A percentile compares a stretch with the other conserved stretches of the same genome.
phyloP scores from a whole-genome alignment of 2,888 invertebrate species.

The Melieria crassipennis region DNA sequence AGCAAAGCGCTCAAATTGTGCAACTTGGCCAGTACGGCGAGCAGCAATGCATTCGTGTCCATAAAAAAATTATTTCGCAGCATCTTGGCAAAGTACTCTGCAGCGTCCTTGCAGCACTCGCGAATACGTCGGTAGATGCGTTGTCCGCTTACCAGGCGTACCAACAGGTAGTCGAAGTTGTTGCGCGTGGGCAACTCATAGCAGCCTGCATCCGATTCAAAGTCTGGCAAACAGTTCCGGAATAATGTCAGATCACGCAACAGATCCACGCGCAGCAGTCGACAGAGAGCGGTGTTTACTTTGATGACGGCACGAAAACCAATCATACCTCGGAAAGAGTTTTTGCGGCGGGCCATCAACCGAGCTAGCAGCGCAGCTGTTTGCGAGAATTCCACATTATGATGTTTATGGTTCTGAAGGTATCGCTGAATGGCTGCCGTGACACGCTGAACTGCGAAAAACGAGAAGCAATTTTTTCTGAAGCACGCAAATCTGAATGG shows the following conservation, averaged over 20 bases:
- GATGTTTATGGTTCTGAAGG: conserved; percentile 42
- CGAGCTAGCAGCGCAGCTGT: conserved; percentile 60
- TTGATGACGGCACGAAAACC: conserved; percentile 60
- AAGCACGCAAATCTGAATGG: background rate
- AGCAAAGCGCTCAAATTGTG: conserved; percentile 49
- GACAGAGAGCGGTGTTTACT: conserved; percentile 58
- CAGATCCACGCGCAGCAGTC: conserved; percentile 56
- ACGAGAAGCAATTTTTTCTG: background rate
- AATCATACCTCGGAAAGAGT: conserved; percentile 58
- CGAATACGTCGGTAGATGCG: conserved; percentile 54
- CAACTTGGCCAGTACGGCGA: conserved; percentile 57
- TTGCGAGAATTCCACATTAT: conserved; percentile 50
- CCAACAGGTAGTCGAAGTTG: conserved; percentile 54
- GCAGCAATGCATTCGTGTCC: conserved; percentile 55
- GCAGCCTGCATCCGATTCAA: conserved; percentile 40
- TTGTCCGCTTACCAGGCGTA: conserved; percentile 52
- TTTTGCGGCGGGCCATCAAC: conserved; percentile 61
- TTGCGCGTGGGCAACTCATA: conserved; percentile 55
- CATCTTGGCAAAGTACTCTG: conserved; percentile 54
- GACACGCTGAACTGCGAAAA: conserved; percentile 49
- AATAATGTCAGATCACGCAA: conserved; percentile 54
- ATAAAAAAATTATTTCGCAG: conserved; percentile 57
- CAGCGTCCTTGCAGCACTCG: conserved; percentile 53
- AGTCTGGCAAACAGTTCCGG: conserved; percentile 55
- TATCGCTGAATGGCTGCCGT: conserved; percentile 46